Conservation (phyloP, 2,113 vertebrate genomes). For the Sus scrofa region T2T-Sscrofa CM000817.6:57635001-57635500, state of each 20-base stretch:
- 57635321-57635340: neutral
- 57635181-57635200: neutral
- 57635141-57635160: neutral
- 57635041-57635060: neutral
- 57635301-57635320: neutral
- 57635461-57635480: neutral
- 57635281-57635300: neutral
- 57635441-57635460: fast-evolving
- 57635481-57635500: neutral
- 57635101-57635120: no score
- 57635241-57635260: neutral
- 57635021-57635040: fast-evolving
- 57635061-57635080: neutral
- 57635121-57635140: neutral
- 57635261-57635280: fast-evolving
- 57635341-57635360: neutral
- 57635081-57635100: neutral
- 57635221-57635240: no score
- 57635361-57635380: no score
- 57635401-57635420: neutral
- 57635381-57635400: neutral
- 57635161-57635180: neutral
- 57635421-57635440: neutral
- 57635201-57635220: neutral
- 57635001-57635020: neutral